A percentile compares a stretch with the other conserved stretches of the same genome.
Conservation (phyloP, 2,888 invertebrate genomes). For the Amiota communis region DNA sequence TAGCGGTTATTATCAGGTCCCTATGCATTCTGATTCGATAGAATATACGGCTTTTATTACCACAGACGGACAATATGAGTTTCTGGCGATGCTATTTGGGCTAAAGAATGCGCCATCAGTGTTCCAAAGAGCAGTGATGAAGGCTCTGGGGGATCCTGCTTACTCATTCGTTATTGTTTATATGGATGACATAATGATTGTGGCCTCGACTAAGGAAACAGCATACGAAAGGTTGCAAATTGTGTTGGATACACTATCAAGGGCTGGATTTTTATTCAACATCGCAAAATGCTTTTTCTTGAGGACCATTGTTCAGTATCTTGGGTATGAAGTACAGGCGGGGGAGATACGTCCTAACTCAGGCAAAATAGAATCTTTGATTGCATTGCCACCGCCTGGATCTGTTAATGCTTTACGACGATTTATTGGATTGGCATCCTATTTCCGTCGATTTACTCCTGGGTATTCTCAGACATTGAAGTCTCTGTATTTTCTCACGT, state of each 20-base stretch:
- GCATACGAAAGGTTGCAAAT: background rate
- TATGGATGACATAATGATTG: background rate
- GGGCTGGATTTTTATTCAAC: conserved; percentile 22
- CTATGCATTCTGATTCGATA: background rate
- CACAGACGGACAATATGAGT: no score
- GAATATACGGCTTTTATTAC: no score
- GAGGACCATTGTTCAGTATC: conserved; percentile 8
- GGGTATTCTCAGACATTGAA: background rate
- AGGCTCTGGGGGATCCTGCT: background rate
- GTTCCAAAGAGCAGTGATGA: background rate
- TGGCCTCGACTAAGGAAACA: background rate
- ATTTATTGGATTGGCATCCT: conserved; percentile 29
- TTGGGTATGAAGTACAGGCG: background rate
- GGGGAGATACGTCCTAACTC: background rate
- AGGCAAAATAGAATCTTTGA: conserved; percentile 18
- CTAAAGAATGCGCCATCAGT: background rate
- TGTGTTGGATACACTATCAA: conserved; percentile 7
- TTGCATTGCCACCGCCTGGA: conserved; percentile 4
- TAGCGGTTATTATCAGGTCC: no score
- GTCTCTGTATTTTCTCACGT: conserved; percentile 5
- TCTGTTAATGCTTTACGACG: conserved; percentile 15
- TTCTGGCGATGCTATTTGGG: background rate
- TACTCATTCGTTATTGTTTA: background rate
- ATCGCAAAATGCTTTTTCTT: conserved; percentile 4
- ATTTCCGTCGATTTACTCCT: conserved; percentile 9